These are phyloP conservation scores for Callinectes sapidus DNA, from an alignment of 2,888 invertebrate species.

Conservation along the genomic window DNA sequence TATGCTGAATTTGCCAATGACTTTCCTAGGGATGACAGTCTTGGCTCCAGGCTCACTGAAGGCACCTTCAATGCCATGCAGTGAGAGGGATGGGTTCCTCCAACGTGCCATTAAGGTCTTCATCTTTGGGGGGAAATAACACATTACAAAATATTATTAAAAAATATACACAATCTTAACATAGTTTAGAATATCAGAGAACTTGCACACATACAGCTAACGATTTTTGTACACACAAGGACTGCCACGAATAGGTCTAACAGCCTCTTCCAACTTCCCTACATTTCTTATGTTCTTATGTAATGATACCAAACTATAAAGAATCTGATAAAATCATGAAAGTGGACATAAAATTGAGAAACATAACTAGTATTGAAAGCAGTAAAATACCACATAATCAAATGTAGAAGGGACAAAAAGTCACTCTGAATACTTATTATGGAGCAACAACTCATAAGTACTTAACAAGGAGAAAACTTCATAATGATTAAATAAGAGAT, in stretches of 20 bases:
- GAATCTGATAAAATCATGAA: background rate
- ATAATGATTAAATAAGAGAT: too few species aligned
- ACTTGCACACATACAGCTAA: too few species aligned
- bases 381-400: too few species aligned
- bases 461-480: too few species aligned
- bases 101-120: conserved; percentile 94
- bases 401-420: too few species aligned
- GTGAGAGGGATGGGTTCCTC: conserved; percentile 93
- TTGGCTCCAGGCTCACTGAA: conserved; percentile 95
- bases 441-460: too few species aligned
- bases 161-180: background rate
- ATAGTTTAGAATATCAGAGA: background rate
- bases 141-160: background rate
- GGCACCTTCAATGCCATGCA: conserved; percentile 97
- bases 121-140: conserved; percentile 76
- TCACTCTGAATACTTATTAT: too few species aligned
- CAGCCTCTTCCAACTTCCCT: too few species aligned
- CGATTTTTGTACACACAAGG: too few species aligned
- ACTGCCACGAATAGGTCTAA: too few species aligned
- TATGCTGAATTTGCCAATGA: conserved; percentile 97
- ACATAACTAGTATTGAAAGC: too few species aligned
- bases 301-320: background rate
- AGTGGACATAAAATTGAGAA: background rate
- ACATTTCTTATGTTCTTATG: too few species aligned
- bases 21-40: conserved; percentile 95